Percentiles rank a stretch among this genome's conserved stretches.
Conservation (phyloP, 1,140 invertebrate species). For the Euura saliciscinereae region DNA sequence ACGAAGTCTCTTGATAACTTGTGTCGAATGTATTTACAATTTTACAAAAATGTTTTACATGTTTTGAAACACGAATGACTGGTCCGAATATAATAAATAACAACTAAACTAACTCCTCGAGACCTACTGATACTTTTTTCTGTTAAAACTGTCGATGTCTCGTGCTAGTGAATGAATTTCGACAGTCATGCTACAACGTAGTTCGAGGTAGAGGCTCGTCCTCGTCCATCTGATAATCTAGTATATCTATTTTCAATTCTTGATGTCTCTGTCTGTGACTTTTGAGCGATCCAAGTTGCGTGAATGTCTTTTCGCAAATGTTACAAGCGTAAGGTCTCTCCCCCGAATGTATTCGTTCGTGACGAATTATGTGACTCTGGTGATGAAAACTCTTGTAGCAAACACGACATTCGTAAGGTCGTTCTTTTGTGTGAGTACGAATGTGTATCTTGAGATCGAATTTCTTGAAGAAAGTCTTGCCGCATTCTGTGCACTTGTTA, state of each 20-base stretch:
- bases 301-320: conserved; percentile 46
- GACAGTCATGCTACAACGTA: too few relatives aligned
- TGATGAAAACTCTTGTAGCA: conserved; percentile 63
- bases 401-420: conserved; percentile 59
- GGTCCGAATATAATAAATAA: too few relatives aligned
- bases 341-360: conserved; percentile 56
- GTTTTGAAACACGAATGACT: too few relatives aligned
- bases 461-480: conserved; percentile 54
- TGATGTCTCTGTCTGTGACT: conserved; percentile 43
- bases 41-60: too few relatives aligned
- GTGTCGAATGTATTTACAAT: too few relatives aligned
- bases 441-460: conserved; percentile 54
- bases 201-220: background rate
- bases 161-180: too few relatives aligned
- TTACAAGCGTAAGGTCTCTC: conserved; percentile 47
- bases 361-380: conserved; percentile 51
- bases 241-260: conserved; percentile 37
- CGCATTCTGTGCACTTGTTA: conserved; percentile 42
- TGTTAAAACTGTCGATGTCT: too few relatives aligned
- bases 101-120: too few relatives aligned
- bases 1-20: too few relatives aligned
- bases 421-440: conserved; percentile 61
- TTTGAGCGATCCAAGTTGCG: conserved; percentile 42
- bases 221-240: conserved; percentile 33
- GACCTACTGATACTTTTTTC: too few relatives aligned